phyloP scores from a whole-genome alignment of 2,888 invertebrate genomes.

The Synanthedon vespiformis region DNA sequence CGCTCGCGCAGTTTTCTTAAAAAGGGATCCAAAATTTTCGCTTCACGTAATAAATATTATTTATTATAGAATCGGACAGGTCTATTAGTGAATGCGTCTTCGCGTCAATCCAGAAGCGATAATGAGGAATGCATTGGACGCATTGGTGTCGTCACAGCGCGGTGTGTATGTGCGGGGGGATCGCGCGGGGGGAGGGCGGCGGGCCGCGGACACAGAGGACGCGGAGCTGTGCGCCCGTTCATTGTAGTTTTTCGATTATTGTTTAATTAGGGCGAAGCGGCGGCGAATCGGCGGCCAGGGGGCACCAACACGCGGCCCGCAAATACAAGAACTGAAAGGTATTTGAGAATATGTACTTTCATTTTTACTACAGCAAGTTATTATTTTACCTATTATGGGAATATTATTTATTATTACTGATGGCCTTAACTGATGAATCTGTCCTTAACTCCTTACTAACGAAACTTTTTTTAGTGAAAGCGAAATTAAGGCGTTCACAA shows the following conservation, averaged over 20 bases:
- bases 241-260: slow-evolving; percentile 72
- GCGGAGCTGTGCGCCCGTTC: slow-evolving; percentile 64
- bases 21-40: no score
- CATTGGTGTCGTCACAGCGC: slow-evolving; percentile 1
- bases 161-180: slow-evolving; percentile 1
- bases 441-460: no score
- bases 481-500: no score
- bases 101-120: slow-evolving; percentile 51
- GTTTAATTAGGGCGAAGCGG: slow-evolving; percentile 72
- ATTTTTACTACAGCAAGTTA: no score
- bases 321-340: not conserved
- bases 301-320: slow-evolving; percentile 43
- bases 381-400: no score
- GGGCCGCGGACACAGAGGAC: slow-evolving; percentile 38
- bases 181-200: slow-evolving; percentile 12
- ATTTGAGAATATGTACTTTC: not conserved
- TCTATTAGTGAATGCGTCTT: slow-evolving; percentile 48
- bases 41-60: no score
- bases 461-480: no score
- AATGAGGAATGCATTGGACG: slow-evolving; percentile 53
- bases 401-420: no score
- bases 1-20: no score
- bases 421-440: no score
- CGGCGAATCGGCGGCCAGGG: slow-evolving; percentile 67
- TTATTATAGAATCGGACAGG: slow-evolving; percentile 22